Conservation (phyloP, 2,113 vertebrate species). For the Chamaea fasciata region DNA sequence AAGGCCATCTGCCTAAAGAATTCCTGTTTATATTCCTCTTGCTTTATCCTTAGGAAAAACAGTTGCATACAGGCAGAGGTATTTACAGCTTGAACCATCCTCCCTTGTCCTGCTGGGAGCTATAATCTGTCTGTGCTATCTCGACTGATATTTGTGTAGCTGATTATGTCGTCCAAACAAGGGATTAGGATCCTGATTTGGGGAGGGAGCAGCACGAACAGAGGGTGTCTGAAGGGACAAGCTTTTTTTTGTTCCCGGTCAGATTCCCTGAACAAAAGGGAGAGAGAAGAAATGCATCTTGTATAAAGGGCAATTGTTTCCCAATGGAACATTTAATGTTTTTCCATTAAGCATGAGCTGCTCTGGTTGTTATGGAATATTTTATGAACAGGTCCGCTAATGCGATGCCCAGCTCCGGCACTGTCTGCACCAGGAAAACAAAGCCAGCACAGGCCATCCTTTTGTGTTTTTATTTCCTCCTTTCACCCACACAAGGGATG, state of each 20-base stretch:
- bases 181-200: conserved; percentile 20
- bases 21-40: conserved; percentile 33
- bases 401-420: neutral
- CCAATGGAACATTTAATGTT: conserved; percentile 16
- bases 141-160: conserved; percentile 43
- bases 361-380: conserved; percentile 18
- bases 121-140: conserved; percentile 47
- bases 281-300: conserved; percentile 35
- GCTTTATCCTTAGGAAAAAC: conserved; percentile 54
- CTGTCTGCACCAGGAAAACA: neutral
- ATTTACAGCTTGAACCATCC: conserved; percentile 49
- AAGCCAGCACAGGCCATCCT: neutral
- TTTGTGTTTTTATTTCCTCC: neutral
- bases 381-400: conserved; percentile 15
- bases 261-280: conserved; percentile 25
- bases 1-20: conserved; percentile 36
- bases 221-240: conserved; percentile 33
- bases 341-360: conserved; percentile 24
- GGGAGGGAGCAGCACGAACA: neutral
- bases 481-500: neutral
- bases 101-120: conserved; percentile 14
- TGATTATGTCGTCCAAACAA: conserved; percentile 45
- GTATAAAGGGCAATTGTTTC: conserved; percentile 23
- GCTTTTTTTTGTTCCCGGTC: conserved; percentile 34
- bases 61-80: conserved; percentile 37